Evolutionary conservation across 2,888 invertebrate genomes (phyloP), one percentile per base, ranked within the genome.

Genomic region (Pedicia rivosa): DNA sequence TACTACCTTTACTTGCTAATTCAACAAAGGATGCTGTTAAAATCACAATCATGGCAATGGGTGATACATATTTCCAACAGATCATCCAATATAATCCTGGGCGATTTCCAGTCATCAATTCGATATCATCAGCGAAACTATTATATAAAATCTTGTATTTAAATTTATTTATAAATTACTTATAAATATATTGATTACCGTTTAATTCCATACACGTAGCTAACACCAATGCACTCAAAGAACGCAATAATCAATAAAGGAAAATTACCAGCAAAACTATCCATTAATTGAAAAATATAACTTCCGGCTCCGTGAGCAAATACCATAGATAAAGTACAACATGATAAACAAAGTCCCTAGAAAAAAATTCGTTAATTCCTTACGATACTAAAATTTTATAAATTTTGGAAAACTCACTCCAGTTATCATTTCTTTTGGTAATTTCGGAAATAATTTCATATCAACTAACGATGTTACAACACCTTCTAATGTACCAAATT

Each of bases 401-500:
- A 10, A 27, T 12, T 24, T 16, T 12, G 24, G 10, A 15, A 25
- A 6, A 35, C n/a, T 16, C 4, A 67, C 68, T 51, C 87, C 87
- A 3, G 88, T 86, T 8, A 90, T 66, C 44, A 80, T 77, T 61
- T 91, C 90, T 62, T 91, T 92, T 40, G 87, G 72, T 39, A 92
- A 62, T 55, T 87, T 87, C 1, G 91, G 91, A 53, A 92, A 87
- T 10, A 94, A 62, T 53, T 92, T 91, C 78, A 94, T 81, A 53
- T 95, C 95, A 29, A 91, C 87, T 41, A 95, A 75, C 2, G 92
- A 92, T 0, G 94, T 94, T 37, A 92, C 86, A 12, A 94, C 91
- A 4, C 94, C 94, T 58, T 95, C 94, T 14, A 95, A 62, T 0
- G 92, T 94, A 0, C 92, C 92, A 54, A 95, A 94, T 56, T 94